Evolutionary conservation across 1,140 invertebrate species (phyloP), one percentile per base, ranked within the genome.

Genomic region (Temnothorax curvispinosus): DNA sequence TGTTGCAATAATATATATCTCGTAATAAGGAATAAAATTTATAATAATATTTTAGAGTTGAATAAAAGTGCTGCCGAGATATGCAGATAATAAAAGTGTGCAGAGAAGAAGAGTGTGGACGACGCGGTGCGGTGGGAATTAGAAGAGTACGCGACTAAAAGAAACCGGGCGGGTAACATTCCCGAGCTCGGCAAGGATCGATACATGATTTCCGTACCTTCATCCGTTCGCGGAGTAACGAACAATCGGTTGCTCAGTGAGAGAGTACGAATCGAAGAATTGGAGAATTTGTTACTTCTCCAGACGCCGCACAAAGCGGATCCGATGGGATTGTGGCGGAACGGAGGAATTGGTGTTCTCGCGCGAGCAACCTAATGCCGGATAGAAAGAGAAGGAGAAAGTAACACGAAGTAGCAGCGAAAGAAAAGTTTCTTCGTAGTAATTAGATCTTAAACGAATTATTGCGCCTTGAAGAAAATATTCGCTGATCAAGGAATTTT

Each of bases 251-350:
- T 75, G n/a, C 69, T 44, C 54, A 67, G 69, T 69, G 54, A 50
- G 67, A 74, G 41, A 69, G 41, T 18, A 54, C 52, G 44, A 74
- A 27, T 44, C 21, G 52, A 82, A 74, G 67, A 84, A 84, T 74
- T 50, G 80, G 69, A 62, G 69, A 75, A 84, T 84, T 84, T 84
- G 80, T 84, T 84, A 84, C 69, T 84, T 75, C 69, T 58, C 71
- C 38, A 84, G 41, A 84, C 69, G 27, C 69, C 69, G 32, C 32
- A 74, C 69, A 75, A 84, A 84, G 80, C 54, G 80, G 80, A 74
- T 84, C 41, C 54, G 80, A 50, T 60, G 32, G 67, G 56, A 75
- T 75, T 74, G 80, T 32, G 80, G 52, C 50, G 21, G 35, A 60
- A 35, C 18, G 52, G 15, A 56, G 69, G 54, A 74, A 84, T 84